A percentile compares a stretch with the other conserved stretches of the same genome.
phyloP scores from a whole-genome alignment of 1,140 invertebrate genomes.

The Drosophila sp. region DNA sequence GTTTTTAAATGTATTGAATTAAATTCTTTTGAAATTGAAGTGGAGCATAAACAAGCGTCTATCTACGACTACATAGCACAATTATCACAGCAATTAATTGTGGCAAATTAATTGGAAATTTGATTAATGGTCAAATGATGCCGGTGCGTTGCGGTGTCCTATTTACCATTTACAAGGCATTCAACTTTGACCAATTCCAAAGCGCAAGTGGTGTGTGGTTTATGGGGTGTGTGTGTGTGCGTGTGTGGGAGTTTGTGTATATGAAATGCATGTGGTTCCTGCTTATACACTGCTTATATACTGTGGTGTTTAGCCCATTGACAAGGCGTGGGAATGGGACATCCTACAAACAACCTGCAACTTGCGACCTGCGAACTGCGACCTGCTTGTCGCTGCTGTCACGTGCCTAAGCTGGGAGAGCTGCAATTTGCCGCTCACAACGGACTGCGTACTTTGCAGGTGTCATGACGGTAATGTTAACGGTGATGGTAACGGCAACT shows the following conservation, averaged over 20 bases:
- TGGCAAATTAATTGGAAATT: conserved; percentile 80
- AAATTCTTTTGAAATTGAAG: conserved; percentile 17
- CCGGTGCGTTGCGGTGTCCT: conserved; percentile 49
- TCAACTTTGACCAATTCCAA: conserved; percentile 68
- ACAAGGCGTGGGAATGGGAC: conserved; percentile 67
- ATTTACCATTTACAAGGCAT: conserved; percentile 57
- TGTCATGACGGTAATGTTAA: conserved; percentile 33
- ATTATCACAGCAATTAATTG: conserved; percentile 78
- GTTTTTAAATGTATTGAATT: conserved; percentile 2
- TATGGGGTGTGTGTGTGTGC: neutral
- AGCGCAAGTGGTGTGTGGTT: conserved; percentile 42
- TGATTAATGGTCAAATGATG: conserved; percentile 70
- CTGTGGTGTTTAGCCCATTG: conserved; percentile 30
- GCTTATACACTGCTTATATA: neutral
- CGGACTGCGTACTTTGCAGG: conserved; percentile 59
- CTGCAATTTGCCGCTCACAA: conserved; percentile 29
- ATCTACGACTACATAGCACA: conserved; percentile 25
- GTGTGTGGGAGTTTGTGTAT: conserved; percentile 8
- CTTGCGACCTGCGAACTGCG: too few relatives aligned
- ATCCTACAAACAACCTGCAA: conserved; percentile 21
- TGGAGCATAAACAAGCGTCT: neutral
- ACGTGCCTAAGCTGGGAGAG: conserved; percentile 66
- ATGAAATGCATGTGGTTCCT: conserved; percentile 7
- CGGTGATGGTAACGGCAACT: neutral
- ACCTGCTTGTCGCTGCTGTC: conserved; percentile 46